These are phyloP conservation scores for Euphydryas editha DNA, from an alignment of 2,888 invertebrate species.

Conservation along the genomic window DNA sequence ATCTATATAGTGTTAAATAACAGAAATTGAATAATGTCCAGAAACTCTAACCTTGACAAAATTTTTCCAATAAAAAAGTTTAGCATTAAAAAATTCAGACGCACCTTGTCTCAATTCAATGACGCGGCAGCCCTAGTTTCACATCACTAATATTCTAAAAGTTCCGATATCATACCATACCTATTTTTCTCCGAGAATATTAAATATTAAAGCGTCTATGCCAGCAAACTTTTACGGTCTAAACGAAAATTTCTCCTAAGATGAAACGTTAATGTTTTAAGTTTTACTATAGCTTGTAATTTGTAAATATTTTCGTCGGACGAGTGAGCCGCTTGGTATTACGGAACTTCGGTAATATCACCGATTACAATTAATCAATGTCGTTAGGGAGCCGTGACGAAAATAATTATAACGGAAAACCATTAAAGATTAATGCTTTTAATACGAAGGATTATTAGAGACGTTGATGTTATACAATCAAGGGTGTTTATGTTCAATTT, in stretches of 20 bases:
- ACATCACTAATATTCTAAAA: conserved; percentile 3
- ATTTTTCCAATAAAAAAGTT: background rate
- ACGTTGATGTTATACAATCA: background rate
- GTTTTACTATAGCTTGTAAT: conserved; percentile 24
- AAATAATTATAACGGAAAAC: conserved; percentile 31
- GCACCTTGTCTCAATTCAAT: background rate
- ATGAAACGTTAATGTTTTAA: conserved; percentile 23
- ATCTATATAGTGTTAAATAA: too few species aligned
- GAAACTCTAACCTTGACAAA: too few species aligned
- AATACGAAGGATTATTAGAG: conserved; percentile 6
- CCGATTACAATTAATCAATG: conserved; percentile 42
- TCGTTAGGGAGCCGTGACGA: conserved; percentile 31
- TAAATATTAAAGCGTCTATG: conserved; percentile 31
- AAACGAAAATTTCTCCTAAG: conserved; percentile 19
- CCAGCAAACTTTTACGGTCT: conserved; percentile 20
- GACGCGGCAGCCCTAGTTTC: background rate
- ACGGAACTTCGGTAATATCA: conserved; percentile 36
- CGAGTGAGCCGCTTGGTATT: conserved; percentile 2
- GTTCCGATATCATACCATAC: conserved; percentile 19
- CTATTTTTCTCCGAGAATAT: conserved; percentile 25
- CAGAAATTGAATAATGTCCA: too few species aligned
- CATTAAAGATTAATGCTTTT: conserved; percentile 13
- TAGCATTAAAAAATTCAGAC: background rate
- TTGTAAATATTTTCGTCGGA: conserved; percentile 24
- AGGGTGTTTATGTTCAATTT: background rate